Evolutionary conservation across 2,888 invertebrate species (phyloP).

Genomic region (Aromia moschata): DNA sequence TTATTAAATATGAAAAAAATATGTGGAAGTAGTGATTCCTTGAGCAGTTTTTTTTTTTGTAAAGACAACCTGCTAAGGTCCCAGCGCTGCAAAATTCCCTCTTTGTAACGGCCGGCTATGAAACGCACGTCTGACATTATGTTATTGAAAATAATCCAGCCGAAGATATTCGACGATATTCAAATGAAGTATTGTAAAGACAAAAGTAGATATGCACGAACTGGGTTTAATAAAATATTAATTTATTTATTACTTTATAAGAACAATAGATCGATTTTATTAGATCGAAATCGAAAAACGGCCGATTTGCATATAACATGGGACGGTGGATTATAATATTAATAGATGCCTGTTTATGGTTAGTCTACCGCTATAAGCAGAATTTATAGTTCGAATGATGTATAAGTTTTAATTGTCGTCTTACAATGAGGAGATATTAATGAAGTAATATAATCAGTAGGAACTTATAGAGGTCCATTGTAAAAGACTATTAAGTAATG

Average conservation of each 20-base stretch:
- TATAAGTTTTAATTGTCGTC: no score
- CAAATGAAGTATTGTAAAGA: constrained; percentile 59
- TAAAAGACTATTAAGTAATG: no score
- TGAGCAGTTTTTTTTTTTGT: no score
- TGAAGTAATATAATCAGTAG: no score
- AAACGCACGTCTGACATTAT: constrained; percentile 7
- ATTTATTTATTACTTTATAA: constrained; percentile 62
- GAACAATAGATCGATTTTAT: constrained; percentile 63
- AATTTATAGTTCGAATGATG: no score
- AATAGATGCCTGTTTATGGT: constrained; percentile 49
- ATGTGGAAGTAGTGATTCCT: no score
- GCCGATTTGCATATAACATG: constrained; percentile 59
- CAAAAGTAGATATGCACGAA: constrained; percentile 54
- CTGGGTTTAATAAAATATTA: constrained; percentile 57
- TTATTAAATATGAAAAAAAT: no score
- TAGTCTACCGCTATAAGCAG: constrained; percentile 9
- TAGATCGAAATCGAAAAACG: constrained; percentile 60
- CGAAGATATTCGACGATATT: constrained; percentile 57
- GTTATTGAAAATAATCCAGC: constrained; percentile 49
- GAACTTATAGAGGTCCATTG: no score
- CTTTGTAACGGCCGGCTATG: background rate
- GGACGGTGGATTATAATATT: constrained; percentile 52
- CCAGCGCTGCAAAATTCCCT: no score
- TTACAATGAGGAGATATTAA: no score
- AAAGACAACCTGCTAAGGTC: no score